These are phyloP conservation scores for Sycophila texana DNA, from an alignment of 2,888 invertebrate genomes.

Conservation along the genomic window DNA sequence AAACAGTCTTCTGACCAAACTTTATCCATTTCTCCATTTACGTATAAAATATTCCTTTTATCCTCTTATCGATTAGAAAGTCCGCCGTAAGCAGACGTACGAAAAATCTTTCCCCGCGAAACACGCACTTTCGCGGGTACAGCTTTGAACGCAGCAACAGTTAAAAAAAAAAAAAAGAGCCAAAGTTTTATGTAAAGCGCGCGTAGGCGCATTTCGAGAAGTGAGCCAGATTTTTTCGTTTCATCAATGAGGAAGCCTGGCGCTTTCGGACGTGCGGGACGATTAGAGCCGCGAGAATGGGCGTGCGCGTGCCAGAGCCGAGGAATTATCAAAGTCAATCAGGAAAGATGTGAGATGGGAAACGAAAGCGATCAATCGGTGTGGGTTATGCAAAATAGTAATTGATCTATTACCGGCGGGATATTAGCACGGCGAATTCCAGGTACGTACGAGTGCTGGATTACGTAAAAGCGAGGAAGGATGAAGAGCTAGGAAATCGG, in stretches of 20 bases:
- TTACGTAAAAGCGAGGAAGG: conserved; percentile 51
- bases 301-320: not conserved
- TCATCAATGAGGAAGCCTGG: not conserved
- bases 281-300: conserved; percentile 13
- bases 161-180: too few relatives aligned
- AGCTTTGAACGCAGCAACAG: too few relatives aligned
- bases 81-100: too few relatives aligned
- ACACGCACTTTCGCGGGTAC: too few relatives aligned
- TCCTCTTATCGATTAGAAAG: too few relatives aligned
- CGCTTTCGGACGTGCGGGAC: not conserved
- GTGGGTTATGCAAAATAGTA: conserved; percentile 52
- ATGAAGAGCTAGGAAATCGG: conserved; percentile 45
- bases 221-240: not conserved
- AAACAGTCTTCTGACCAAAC: too few relatives aligned
- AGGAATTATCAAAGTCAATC: conserved; percentile 51
- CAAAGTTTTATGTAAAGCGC: not conserved
- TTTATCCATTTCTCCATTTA: too few relatives aligned
- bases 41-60: too few relatives aligned
- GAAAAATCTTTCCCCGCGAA: too few relatives aligned
- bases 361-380: conserved; percentile 53
- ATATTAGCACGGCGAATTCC: conserved; percentile 40
- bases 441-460: conserved; percentile 13
- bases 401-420: conserved; percentile 52
- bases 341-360: conserved; percentile 49
- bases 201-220: not conserved